Evolutionary conservation across 2,888 invertebrate species (phyloP).

Genomic region (Dione vanillae): DNA sequence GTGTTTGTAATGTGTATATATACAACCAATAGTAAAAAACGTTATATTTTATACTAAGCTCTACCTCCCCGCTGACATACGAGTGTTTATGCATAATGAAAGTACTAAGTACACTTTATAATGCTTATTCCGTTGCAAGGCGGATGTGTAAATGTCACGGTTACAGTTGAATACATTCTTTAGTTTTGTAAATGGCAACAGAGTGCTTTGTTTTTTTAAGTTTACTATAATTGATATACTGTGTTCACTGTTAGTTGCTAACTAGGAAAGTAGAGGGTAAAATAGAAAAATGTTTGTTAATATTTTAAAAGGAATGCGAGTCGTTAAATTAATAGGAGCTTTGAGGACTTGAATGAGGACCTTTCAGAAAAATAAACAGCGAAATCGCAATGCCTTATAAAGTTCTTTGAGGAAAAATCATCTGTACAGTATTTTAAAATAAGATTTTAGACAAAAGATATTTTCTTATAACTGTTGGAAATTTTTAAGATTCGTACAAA

Average conservation of each 20-base stretch:
- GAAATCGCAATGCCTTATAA: background rate
- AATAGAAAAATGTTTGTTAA: background rate
- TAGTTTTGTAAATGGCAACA: conserved; percentile 6
- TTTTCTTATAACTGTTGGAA: background rate
- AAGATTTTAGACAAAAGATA: background rate
- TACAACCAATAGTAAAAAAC: no score
- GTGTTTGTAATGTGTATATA: background rate
- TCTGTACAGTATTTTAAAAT: background rate
- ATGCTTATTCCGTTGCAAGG: conserved; percentile 21
- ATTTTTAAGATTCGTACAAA: background rate
- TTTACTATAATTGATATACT: conserved; percentile 4
- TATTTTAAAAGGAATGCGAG: background rate
- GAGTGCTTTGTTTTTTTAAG: background rate
- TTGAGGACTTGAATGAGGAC: no score
- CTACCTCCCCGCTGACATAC: no score
- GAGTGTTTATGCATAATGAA: background rate
- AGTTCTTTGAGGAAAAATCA: background rate
- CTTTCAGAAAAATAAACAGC: background rate
- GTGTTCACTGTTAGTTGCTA: background rate
- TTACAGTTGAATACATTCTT: conserved; percentile 35
- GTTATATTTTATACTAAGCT: no score
- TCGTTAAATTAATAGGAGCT: background rate
- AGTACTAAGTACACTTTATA: conserved; percentile 9
- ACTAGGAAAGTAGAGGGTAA: background rate
- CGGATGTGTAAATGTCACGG: conserved; percentile 42